Percentiles rank a stretch among this genome's conserved stretches.
Conservation (phyloP, 2,113 vertebrate species). For the Aepyceros melampus region DNA sequence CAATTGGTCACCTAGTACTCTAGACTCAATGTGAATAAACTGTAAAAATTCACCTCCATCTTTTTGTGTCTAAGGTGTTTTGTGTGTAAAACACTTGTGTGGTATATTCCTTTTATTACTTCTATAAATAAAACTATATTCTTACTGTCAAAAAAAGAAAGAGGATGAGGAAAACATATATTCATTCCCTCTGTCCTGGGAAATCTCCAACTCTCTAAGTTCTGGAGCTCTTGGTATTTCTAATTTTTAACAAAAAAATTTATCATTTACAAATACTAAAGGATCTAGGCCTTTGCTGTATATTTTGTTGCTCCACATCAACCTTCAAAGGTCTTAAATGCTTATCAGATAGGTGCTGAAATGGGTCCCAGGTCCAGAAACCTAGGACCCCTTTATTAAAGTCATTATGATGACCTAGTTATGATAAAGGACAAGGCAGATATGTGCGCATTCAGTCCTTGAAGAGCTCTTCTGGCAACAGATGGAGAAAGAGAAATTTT, state of each 20-base stretch:
- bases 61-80: neutral
- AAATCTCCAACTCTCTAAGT: neutral
- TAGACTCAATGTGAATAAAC: neutral
- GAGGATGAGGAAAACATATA: neutral
- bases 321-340: neutral
- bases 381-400: neutral
- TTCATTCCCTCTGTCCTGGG: neutral
- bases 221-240: neutral
- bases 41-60: neutral
- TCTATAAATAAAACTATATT: neutral
- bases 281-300: neutral
- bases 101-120: slow-evolving; percentile 1
- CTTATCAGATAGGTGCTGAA: neutral
- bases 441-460: neutral
- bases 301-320: neutral
- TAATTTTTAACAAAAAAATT: neutral
- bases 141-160: neutral
- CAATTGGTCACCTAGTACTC: neutral
- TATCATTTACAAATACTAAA: neutral
- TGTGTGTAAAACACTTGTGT: neutral
- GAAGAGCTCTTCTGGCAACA: neutral
- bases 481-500: neutral
- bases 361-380: neutral
- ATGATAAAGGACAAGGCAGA: neutral
- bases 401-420: neutral